phyloP scores from a whole-genome alignment of 2,113 vertebrate species.

The Grus americana region DNA sequence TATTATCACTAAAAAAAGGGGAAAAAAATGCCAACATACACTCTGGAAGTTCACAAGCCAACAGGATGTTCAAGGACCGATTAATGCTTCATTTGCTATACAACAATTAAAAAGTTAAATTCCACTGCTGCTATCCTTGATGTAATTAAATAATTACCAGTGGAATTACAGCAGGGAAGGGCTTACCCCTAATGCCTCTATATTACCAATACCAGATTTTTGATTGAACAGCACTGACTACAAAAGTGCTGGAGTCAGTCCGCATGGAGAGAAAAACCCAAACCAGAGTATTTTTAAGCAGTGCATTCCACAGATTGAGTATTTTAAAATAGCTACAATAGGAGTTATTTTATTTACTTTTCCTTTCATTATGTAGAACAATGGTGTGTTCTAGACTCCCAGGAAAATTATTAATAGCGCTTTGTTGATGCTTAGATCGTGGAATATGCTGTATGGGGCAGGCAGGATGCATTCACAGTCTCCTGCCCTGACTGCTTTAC shows the following conservation, averaged over 20 bases:
- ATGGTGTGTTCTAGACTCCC: not conserved
- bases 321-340: constrained; percentile 32
- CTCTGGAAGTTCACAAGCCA: not conserved
- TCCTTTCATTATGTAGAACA: constrained; percentile 44
- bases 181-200: not conserved
- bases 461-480: not conserved
- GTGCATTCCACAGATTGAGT: not conserved
- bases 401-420: constrained; percentile 35
- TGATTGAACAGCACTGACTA: not conserved
- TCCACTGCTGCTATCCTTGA: not conserved
- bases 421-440: not conserved
- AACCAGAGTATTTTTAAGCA: not conserved
- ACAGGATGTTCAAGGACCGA: not conserved
- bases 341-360: constrained; percentile 33
- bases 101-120: not conserved
- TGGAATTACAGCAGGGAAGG: not conserved
- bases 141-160: not conserved
- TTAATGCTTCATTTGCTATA: not conserved
- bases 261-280: not conserved
- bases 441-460: not conserved
- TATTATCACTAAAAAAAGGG: not conserved
- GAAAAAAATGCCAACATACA: not conserved
- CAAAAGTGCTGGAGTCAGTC: not conserved
- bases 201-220: not conserved
- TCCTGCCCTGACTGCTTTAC: not conserved